Evolutionary conservation across 2,113 vertebrate species (phyloP), one percentile per base, ranked within the genome.

Genomic region (Phocoena sinus): DNA sequence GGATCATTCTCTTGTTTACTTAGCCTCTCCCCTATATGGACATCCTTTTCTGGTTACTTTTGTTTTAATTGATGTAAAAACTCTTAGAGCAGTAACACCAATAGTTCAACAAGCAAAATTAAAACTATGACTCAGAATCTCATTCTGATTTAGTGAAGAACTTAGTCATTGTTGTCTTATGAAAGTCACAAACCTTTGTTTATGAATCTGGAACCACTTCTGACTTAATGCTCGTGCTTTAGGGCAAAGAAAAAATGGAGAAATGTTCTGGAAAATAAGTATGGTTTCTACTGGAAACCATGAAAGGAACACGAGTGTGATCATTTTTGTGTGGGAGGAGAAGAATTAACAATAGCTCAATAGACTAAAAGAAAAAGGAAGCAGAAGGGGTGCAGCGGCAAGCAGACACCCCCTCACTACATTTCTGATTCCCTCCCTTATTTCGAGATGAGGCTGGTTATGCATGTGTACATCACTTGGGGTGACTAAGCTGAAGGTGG

Each of bases 111-210:
- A 67, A 76, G 33, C 36, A 76, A 70, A 88, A 47, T 65, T 17
- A 67, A 82, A 77, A 38, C 9, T 15, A 23, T 5, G 74, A 31
- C 33, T 91, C 81, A 56, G 71, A 91, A 85, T 82, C 17, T 8
- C 36, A 5, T 63, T 53, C 83, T 33, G 18, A 47, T 56, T 41
- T 17, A 62, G 38, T 33, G 5, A 65, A 92, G 28, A 91, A 81
- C 31, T 70, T 56, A 91, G 56, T 44, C 38, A 85, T 71, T 23
- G 58, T 58, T 71, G 73, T 79, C 38, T 33, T 36, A 47, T 23
- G 44, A 88, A 91, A 86, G 50, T 77, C 70, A 81, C 88, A 94
- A 76, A 70, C 25, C 65, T 91, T 92, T 81, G 36, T 77, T 94
- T 60, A 41, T 68, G 38, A 73, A 90, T 1, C 6, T 25, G 33